These are phyloP conservation scores for Phocoena phocoena DNA, from an alignment of 2,113 vertebrate species.

Conservation along the genomic window DNA sequence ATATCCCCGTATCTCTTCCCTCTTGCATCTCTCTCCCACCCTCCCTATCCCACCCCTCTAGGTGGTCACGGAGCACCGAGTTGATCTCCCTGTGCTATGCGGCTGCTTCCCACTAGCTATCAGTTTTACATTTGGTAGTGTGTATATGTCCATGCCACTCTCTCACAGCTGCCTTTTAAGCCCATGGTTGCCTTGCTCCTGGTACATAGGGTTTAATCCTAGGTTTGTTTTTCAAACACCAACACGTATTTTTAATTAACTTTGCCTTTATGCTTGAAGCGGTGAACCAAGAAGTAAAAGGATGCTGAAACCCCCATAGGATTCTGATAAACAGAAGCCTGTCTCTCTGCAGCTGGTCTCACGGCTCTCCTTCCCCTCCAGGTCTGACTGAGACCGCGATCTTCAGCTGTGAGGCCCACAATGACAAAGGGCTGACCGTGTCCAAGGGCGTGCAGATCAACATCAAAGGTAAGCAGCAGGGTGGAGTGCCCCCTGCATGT, in stretches of 20 bases:
- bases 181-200: not conserved
- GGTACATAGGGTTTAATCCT: not conserved
- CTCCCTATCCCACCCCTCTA: too few species aligned
- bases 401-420: slow-evolving; percentile 96
- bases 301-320: rapidly evolving
- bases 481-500: rapidly evolving
- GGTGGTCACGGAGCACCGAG: too few species aligned
- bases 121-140: too few species aligned
- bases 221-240: not conserved
- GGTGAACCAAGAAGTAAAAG: not conserved
- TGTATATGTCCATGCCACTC: too few species aligned
- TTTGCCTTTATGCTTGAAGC: not conserved
- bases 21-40: too few species aligned
- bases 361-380: slow-evolving; percentile 9
- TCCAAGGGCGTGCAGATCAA: slow-evolving; percentile 90
- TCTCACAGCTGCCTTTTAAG: not conserved
- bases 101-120: too few species aligned
- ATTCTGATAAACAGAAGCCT: not conserved
- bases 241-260: not conserved
- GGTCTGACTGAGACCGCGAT: slow-evolving; percentile 87
- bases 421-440: slow-evolving; percentile 89
- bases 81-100: too few species aligned
- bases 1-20: too few species aligned
- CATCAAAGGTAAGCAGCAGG: slow-evolving; percentile 89
- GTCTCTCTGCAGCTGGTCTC: not conserved